Base-by-base conservation (phyloP, 1,140 invertebrate genomes). In the Heterodera schachtii region DNA sequence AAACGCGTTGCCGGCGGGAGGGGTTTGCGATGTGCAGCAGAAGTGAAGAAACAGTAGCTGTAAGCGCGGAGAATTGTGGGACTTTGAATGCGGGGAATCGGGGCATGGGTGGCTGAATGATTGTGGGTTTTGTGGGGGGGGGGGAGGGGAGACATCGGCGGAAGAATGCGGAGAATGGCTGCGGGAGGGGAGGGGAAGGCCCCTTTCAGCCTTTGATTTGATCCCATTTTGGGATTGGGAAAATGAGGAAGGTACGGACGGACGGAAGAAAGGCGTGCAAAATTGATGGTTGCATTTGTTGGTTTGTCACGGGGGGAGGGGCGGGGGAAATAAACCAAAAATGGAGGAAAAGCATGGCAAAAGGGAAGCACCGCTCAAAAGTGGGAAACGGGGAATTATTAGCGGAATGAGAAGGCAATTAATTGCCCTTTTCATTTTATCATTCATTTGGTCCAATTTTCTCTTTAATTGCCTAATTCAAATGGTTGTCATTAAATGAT, bases 201-300 rank as follows among this genome's bases (percentile, higher is more conserved):
- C 21, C 69, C 69, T 71, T n/a, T 71, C 57, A 60, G 57, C 57
- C 57, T 60, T 60, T 60, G 57, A 60, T 60, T 60, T 60, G 57
- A 60, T 60, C 57, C 57, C 16, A 60, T 60, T 60, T 16, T 60
- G 57, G 57, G 57, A 13, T 60, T 9, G 57, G 57, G 13, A 60
- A 60, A 60, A 60, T 60, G 57, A 60, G 57, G 57, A 60, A 60
- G 57, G 57, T 60, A 60, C 57, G 57, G 57, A 60, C 57, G 9
- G 69, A 52, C 49, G 49, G 49, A 52, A 6, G 69, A 71, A 71
- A 71, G 69, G 69, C 69, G 21, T 71, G 69, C 19, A 71, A 31
- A 71, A 71, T 71, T 71, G 69, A 71, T 71, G 69, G 69, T 71
- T 71, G 16, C 69, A 71, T 71, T 41, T 69, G 67, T 52, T 11